Evolutionary conservation across 2,113 vertebrate genomes (phyloP), one percentile per base, ranked within the genome.

Genomic region (Cololabis saira): DNA sequence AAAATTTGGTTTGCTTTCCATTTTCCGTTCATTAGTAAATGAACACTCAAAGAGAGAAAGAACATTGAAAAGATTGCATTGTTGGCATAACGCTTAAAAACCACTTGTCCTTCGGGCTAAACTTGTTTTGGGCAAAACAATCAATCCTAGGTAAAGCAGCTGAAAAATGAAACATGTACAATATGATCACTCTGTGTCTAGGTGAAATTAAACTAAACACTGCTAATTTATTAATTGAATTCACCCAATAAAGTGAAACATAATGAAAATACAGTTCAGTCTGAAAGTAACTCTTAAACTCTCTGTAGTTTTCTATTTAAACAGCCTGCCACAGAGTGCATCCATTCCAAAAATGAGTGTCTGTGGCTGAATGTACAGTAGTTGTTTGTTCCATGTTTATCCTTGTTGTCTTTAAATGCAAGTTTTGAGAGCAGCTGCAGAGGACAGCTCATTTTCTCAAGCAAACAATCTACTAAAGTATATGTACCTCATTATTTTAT

Each of bases 401-500:
- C 40, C 14, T 10, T 33, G 7, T 18, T 40, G 27, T 19, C 52
- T 21, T 24, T 51, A 73, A 21, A 27, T 27, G 30, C 17, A 9
- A 9, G 2, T 65, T 51, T 40, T 69, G 18, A 56, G 15, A 42
- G 57, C 65, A 44, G 17, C 65, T 45, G n/a, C 49, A 57, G 7
- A 70, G 17, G 30, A 50, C 42, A 40, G 43, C 51, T 18, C 21
- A 51, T 30, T 41, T 37, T 64, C 30, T 15, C 53, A 63, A 74
- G 68, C 49, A 66, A 61, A 63, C 42, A 40, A 37, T 47, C 47
- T 62, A 24, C 16, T 16, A 5, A 0, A 55, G 17, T 50, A 21
- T 71, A 63, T 67, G 58, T 52, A 21, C 57, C 61, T 83, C 84
- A 80, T 89, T 85, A 80, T 83, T 76, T 72, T 43, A 67, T 61